Evolutionary conservation across 2,113 vertebrate genomes (phyloP).

Genomic region (Anoplopoma fimbria): DNA sequence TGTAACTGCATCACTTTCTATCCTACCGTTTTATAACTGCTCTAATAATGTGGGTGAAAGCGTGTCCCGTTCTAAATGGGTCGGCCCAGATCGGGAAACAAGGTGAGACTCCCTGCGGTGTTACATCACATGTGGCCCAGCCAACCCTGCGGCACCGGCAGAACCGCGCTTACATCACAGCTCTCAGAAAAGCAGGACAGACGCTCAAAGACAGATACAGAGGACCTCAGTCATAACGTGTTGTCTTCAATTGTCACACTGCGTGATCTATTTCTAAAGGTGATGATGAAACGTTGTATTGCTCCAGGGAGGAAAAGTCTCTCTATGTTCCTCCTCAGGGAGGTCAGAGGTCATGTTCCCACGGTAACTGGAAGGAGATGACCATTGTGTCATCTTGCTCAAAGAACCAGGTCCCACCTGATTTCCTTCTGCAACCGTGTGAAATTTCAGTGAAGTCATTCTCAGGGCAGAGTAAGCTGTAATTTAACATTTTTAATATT

Average conservation of each 20-base stretch:
- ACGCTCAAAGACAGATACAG: background rate
- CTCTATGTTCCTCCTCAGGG: no score
- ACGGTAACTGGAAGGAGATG: no score
- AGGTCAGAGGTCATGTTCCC: no score
- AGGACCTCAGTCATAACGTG: background rate
- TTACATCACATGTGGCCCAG: constrained; percentile 71
- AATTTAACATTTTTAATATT: no score
- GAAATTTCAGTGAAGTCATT: no score
- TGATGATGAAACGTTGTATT: no score
- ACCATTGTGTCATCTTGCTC: no score
- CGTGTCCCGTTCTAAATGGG: constrained; percentile 68
- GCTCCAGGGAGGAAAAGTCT: no score
- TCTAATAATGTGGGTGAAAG: constrained; percentile 54
- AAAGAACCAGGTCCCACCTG: no score
- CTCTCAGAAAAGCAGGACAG: constrained; percentile 59
- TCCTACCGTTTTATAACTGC: constrained; percentile 53
- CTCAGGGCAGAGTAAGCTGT: no score
- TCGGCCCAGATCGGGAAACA: constrained; percentile 75
- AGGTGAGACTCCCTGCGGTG: constrained; percentile 78
- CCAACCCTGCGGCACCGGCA: constrained; percentile 33
- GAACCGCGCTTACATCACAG: constrained; percentile 59
- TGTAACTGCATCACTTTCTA: constrained; percentile 1
- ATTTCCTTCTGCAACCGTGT: no score
- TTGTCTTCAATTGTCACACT: background rate
- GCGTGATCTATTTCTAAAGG: background rate